Base-by-base conservation (phyloP, 2,888 invertebrate genomes). In the Drosophila kokeensis region DNA sequence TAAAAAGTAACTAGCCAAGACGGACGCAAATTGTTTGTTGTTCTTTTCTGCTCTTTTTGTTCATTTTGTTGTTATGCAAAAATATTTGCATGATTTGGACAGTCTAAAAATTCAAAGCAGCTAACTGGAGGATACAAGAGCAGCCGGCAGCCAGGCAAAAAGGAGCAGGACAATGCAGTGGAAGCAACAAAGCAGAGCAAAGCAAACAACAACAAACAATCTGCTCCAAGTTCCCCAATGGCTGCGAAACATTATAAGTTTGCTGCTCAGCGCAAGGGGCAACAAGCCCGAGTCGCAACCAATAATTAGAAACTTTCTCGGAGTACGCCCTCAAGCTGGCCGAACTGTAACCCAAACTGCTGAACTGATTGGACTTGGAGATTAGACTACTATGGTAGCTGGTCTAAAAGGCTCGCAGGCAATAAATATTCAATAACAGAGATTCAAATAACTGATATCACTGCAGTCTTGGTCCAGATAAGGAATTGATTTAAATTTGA, bases 81-180 rank as follows among this genome's bases (percentile, higher is more conserved):
- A 76, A 85, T 81, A 87, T 85, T 87, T 81, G 79, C 85, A 84
- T 85, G 81, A 77, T 76, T 77, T 84, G 40, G 73, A 75, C 74
- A 75, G 72, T 81, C 81, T 70, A 69, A 61, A 87, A 82, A 85
- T 82, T 76, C 72, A 84, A 82, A 79, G 79, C 83, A 87, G 79
- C 73, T 81, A 79, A 84, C 70, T 67, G 60, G 40, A 59, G 66
- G 75, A 69, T 48, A 66, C n/a, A 53, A 60, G 27, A 65, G 34
- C 50, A 54, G 40, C 67, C 61, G 57, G 34, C 60, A 63, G 15
- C 10, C 50, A 34, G 21, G 13, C 32, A 7, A 15, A 11, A 53
- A 27, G 24, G 55, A 13, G 38, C 30, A 30, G 4, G 6, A 36
- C 27, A n/a, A 52, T 53, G 57, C 62, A 59, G 30, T 53, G 27